A percentile compares a stretch with the other conserved stretches of the same genome.
phyloP scores from a whole-genome alignment of 92 coral and sea anemone genomes.

The Umimayanthus chanpuru region DNA sequence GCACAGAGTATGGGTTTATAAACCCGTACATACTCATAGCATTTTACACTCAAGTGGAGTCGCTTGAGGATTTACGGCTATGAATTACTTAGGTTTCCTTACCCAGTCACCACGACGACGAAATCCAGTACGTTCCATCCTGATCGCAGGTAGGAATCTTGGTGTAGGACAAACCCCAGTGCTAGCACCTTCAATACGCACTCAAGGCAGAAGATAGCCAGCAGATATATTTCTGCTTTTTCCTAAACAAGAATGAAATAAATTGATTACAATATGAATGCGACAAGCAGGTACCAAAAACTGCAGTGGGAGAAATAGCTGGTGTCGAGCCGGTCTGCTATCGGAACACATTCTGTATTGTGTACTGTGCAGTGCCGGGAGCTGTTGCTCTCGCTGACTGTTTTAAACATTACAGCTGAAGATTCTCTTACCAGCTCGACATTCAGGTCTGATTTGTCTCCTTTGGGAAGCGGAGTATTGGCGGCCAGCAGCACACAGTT shows the following conservation, averaged over 20 bases:
- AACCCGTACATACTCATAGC: not conserved
- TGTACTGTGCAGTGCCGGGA: not conserved
- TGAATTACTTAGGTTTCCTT: constrained; percentile 44
- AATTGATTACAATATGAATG: constrained; percentile 35
- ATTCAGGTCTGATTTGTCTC: constrained; percentile 87
- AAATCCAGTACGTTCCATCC: constrained; percentile 98
- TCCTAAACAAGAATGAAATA: constrained; percentile 70
- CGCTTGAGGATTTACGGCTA: constrained; percentile 26
- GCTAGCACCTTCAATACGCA: constrained; percentile 84
- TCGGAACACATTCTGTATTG: constrained; percentile 37
- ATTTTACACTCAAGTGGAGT: constrained; percentile 17
- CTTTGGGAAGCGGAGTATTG: constrained; percentile 85
- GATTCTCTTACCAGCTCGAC: constrained; percentile 73
- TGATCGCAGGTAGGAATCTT: constrained; percentile 87
- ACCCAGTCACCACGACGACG: constrained; percentile 97
- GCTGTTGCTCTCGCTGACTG: not conserved
- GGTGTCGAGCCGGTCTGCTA: not conserved
- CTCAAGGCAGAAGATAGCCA: constrained; percentile 95
- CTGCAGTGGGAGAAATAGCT: constrained; percentile 22
- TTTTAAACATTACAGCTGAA: not conserved
- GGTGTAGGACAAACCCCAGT: constrained; percentile 86
- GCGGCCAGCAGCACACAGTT: constrained; percentile 98
- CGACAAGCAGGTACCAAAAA: constrained; percentile 46
- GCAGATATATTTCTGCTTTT: constrained; percentile 88
- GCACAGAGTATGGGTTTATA: not conserved